A percentile compares a stretch with the other conserved stretches of the same genome.
phyloP scores from a whole-genome alignment of 2,797 vertebrate species.

The Lepilemur septentrionalis region DNA sequence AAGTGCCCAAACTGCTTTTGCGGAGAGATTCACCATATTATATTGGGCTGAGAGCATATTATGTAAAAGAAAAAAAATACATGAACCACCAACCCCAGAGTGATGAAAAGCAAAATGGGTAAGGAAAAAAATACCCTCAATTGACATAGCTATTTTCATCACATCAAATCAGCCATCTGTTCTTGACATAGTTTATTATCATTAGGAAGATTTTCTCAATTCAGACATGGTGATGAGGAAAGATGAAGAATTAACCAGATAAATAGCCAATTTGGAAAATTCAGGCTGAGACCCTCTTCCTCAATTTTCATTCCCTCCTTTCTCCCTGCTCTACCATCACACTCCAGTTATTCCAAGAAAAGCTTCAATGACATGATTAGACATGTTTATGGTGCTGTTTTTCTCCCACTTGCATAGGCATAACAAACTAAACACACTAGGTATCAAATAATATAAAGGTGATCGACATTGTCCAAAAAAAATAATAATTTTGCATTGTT shows the following conservation, averaged over 20 bases:
- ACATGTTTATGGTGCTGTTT: constrained; percentile 61
- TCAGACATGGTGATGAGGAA: constrained; percentile 75
- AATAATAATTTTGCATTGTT: constrained; percentile 60
- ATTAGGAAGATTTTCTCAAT: constrained; percentile 78
- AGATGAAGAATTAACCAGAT: constrained; percentile 77
- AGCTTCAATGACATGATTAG: constrained; percentile 61
- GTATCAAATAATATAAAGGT: constrained; percentile 49
- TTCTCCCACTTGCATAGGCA: constrained; percentile 39
- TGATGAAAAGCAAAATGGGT: constrained; percentile 71
- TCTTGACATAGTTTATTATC: constrained; percentile 78
- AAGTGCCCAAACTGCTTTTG: constrained; percentile 18
- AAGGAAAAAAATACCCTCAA: constrained; percentile 74
- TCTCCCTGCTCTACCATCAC: constrained; percentile 61
- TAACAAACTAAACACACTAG: constrained; percentile 29
- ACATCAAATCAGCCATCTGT: constrained; percentile 80
- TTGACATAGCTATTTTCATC: constrained; percentile 79
- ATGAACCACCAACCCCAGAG: constrained; percentile 67
- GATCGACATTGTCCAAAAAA: constrained; percentile 6
- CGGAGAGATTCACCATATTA: not conserved
- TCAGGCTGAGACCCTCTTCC: constrained; percentile 66
- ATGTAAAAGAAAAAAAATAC: not conserved
- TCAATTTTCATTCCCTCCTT: constrained; percentile 66
- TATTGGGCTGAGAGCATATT: not conserved
- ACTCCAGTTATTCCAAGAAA: constrained; percentile 73
- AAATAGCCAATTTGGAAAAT: constrained; percentile 79